Conservation (phyloP, 2,113 vertebrate genomes). For the Petrocephalus zakoni region DNA sequence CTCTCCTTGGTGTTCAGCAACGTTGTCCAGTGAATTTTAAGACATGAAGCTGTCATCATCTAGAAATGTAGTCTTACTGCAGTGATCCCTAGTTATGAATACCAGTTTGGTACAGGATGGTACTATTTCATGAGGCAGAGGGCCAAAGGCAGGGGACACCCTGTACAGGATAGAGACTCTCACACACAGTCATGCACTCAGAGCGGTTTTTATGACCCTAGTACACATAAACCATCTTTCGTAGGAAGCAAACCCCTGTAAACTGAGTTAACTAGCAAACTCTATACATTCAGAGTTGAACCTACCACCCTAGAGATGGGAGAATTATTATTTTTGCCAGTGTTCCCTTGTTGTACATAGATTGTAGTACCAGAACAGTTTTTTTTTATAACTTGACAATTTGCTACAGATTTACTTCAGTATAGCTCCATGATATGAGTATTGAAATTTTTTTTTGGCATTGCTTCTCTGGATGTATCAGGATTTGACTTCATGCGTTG, state of each 20-base stretch:
- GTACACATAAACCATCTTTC: not conserved
- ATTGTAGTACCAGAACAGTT: not conserved
- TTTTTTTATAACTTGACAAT: not conserved
- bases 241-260: not conserved
- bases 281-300: not conserved
- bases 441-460: not conserved
- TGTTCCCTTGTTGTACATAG: not conserved
- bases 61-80: not conserved
- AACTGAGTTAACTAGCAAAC: not conserved
- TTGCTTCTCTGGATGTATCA: not conserved
- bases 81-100: not conserved
- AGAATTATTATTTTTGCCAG: not conserved
- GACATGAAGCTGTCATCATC: not conserved
- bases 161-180: not conserved
- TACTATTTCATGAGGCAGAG: not conserved
- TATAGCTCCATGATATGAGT: not conserved
- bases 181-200: not conserved
- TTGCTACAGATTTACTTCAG: not conserved
- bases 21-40: not conserved
- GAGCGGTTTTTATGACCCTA: not conserved
- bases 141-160: not conserved
- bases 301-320: not conserved
- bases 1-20: not conserved
- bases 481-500: not conserved
- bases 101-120: not conserved